A percentile compares a stretch with the other conserved stretches of the same genome.
Evolutionary conservation across 2,113 vertebrate genomes (phyloP).

Genomic region (Apaloderma vittatum): DNA sequence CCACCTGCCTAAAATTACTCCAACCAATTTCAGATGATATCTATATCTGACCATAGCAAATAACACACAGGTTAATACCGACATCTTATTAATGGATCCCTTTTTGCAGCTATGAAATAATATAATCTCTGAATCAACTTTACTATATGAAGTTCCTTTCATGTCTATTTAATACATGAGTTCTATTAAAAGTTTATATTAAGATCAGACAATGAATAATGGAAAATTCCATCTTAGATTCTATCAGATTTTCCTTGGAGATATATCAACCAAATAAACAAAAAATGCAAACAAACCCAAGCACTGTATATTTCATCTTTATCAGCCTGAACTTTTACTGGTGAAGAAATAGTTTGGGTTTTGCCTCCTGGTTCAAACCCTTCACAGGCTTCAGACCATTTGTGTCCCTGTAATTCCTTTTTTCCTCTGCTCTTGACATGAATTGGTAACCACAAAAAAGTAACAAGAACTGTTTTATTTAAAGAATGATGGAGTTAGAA

Average conservation of each 20-base stretch:
- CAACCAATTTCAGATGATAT: slow-evolving; percentile 2
- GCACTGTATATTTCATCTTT: background rate
- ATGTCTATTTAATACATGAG: slow-evolving; percentile 57
- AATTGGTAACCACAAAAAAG: background rate
- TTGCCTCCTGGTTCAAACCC: background rate
- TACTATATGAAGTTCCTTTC: slow-evolving; percentile 10
- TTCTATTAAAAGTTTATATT: slow-evolving; percentile 23
- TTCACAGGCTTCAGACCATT: background rate
- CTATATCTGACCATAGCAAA: slow-evolving; percentile 34
- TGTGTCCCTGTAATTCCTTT: background rate
- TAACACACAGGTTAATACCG: slow-evolving; percentile 35
- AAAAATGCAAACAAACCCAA: background rate
- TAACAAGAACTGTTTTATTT: background rate
- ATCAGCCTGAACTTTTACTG: background rate
- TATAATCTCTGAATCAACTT: slow-evolving; percentile 30
- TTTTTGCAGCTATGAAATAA: slow-evolving; percentile 18
- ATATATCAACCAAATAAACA: slow-evolving; percentile 7
- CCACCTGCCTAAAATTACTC: slow-evolving; percentile 52
- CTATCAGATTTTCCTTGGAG: slow-evolving; percentile 7
- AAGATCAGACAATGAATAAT: slow-evolving; percentile 32
- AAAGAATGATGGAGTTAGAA: background rate
- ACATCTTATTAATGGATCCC: slow-evolving; percentile 37
- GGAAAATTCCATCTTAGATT: slow-evolving; percentile 10
- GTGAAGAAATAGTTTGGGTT: background rate
- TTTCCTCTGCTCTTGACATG: background rate